Percentiles rank a stretch among this genome's conserved stretches.
Conservation (phyloP, 2,113 vertebrate genomes). For the Seriola dumerili region DNA sequence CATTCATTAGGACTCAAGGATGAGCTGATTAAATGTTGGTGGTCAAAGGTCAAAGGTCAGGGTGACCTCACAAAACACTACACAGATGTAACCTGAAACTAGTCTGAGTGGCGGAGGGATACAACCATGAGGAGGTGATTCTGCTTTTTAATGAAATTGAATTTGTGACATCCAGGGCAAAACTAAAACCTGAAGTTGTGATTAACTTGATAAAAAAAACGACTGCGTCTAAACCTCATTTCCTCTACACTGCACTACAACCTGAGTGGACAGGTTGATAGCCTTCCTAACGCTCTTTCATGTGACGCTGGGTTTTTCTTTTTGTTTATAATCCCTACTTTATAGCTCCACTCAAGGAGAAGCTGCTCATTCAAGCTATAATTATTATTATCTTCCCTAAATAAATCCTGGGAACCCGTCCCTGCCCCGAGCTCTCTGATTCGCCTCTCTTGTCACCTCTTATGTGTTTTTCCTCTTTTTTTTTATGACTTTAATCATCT, state of each 20-base stretch:
- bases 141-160: no score
- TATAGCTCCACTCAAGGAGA: not conserved
- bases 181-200: no score
- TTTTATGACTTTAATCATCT: conserved; percentile 45
- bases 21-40: no score
- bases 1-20: no score
- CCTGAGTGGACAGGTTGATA: not conserved
- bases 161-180: no score
- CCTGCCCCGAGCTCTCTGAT: conserved; percentile 1
- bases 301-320: not conserved
- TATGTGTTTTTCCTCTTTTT: not conserved
- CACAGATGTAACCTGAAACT: no score
- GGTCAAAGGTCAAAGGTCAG: no score
- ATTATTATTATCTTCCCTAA: not conserved
- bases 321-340: not conserved
- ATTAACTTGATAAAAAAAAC: no score
- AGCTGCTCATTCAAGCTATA: not conserved
- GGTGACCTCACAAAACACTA: no score
- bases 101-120: no score
- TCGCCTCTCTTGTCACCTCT: conserved; percentile 1
- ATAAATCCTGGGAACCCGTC: not conserved
- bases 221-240: no score
- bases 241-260: not conserved
- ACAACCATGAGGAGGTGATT: no score
- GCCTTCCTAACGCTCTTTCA: not conserved